phyloP scores from a whole-genome alignment of 1,140 invertebrate genomes.

The Drosophila sechellia region DNA sequence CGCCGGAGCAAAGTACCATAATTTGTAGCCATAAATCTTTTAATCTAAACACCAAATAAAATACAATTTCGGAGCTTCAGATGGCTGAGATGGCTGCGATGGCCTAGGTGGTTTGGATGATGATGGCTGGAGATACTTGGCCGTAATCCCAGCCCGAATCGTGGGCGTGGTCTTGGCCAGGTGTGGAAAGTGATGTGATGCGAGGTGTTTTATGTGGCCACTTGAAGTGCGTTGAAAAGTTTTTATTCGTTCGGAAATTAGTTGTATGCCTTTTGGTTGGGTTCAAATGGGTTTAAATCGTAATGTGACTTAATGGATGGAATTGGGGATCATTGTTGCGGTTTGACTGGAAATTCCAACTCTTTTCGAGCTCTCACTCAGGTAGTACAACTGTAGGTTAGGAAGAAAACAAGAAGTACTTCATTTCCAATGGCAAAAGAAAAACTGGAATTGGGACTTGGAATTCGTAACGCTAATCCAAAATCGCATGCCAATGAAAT shows the following conservation, averaged over 20 bases:
- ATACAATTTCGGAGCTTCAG: slow-evolving; percentile 56
- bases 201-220: slow-evolving; percentile 11
- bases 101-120: not conserved
- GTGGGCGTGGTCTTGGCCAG: slow-evolving; percentile 24
- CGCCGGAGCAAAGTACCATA: slow-evolving; percentile 75
- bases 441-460: slow-evolving; percentile 22
- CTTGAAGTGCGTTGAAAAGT: slow-evolving; percentile 16
- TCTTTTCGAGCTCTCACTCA: not conserved
- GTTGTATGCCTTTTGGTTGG: slow-evolving; percentile 15
- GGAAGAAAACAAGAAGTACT: no score
- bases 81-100: slow-evolving; percentile 33
- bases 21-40: slow-evolving; percentile 83
- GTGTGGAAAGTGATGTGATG: slow-evolving; percentile 38
- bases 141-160: slow-evolving; percentile 11
- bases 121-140: slow-evolving; percentile 10
- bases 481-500: slow-evolving; percentile 65
- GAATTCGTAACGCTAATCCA: slow-evolving; percentile 34
- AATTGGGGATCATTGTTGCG: not conserved
- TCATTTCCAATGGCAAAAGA: not conserved
- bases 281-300: slow-evolving; percentile 6
- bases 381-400: not conserved
- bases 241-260: slow-evolving; percentile 6
- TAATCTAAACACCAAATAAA: slow-evolving; percentile 81
- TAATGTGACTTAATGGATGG: slow-evolving; percentile 7
- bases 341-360: not conserved